A percentile compares a stretch with the other conserved stretches of the same genome.
These are phyloP conservation scores for Halcyon smyrnensis DNA, from an alignment of 2,797 vertebrate genomes.

Conservation along the genomic window DNA sequence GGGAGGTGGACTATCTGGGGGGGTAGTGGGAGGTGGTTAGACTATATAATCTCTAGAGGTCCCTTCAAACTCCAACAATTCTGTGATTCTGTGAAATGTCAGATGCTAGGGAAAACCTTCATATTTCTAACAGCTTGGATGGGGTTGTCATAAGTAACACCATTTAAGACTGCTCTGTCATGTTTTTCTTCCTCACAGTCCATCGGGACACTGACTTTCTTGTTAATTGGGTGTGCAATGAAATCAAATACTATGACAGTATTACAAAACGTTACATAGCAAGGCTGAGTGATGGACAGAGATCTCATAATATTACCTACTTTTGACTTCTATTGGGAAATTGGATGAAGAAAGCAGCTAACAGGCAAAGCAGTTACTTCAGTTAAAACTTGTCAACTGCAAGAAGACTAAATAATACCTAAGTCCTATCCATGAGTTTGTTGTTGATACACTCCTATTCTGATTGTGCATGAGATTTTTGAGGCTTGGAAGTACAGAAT, in stretches of 20 bases:
- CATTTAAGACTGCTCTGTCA: background rate
- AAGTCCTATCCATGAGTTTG: too few species aligned
- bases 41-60: too few species aligned
- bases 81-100: background rate
- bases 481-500: background rate
- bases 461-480: background rate
- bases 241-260: background rate
- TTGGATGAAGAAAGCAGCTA: background rate
- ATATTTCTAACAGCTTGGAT: background rate
- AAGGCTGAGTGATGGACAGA: background rate
- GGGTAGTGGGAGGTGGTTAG: too few species aligned
- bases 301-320: background rate
- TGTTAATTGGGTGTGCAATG: background rate
- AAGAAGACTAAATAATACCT: background rate
- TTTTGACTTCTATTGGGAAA: background rate
- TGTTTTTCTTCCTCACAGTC: background rate
- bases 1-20: background rate
- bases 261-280: background rate
- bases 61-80: too few species aligned
- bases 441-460: background rate
- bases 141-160: background rate
- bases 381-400: background rate
- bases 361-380: background rate
- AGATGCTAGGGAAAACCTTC: background rate
- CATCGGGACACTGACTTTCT: background rate